Conservation (phyloP, 2,888 invertebrate species). For the Tubulanus polymorphus region DNA sequence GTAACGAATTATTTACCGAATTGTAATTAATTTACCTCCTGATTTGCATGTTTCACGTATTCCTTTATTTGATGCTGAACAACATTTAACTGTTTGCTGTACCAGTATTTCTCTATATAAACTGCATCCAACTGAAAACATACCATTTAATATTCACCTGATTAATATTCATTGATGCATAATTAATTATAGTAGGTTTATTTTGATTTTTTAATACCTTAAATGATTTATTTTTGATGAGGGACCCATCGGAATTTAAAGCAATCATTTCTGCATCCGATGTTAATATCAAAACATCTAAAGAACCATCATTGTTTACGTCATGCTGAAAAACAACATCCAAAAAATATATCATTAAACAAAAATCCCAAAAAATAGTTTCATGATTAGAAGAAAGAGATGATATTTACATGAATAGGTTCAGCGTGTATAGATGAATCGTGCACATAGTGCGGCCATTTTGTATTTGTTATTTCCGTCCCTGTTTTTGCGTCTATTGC, state of each 20-base stretch:
- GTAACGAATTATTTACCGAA: too few relatives aligned
- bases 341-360: background rate
- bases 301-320: slow-evolving; percentile 40
- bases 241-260: slow-evolving; percentile 25
- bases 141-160: background rate
- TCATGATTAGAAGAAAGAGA: too few relatives aligned
- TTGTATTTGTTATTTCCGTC: slow-evolving; percentile 23
- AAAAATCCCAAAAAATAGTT: too few relatives aligned
- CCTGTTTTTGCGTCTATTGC: slow-evolving; percentile 38
- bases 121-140: slow-evolving; percentile 33
- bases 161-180: background rate
- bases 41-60: too few relatives aligned
- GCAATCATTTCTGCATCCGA: slow-evolving; percentile 39
- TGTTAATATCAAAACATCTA: slow-evolving; percentile 39
- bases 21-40: too few relatives aligned
- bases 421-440: slow-evolving; percentile 41
- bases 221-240: slow-evolving; percentile 13
- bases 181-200: too few relatives aligned
- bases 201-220: too few relatives aligned
- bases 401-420: slow-evolving; percentile 43
- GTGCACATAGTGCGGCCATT: slow-evolving; percentile 41
- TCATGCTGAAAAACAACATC: slow-evolving; percentile 35
- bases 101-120: slow-evolving; percentile 39
- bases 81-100: slow-evolving; percentile 25
- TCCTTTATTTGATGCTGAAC: slow-evolving; percentile 26